Evolutionary conservation across 2,113 vertebrate genomes (phyloP), one percentile per base, ranked within the genome.

Genomic region (Diglossa brunneiventris): DNA sequence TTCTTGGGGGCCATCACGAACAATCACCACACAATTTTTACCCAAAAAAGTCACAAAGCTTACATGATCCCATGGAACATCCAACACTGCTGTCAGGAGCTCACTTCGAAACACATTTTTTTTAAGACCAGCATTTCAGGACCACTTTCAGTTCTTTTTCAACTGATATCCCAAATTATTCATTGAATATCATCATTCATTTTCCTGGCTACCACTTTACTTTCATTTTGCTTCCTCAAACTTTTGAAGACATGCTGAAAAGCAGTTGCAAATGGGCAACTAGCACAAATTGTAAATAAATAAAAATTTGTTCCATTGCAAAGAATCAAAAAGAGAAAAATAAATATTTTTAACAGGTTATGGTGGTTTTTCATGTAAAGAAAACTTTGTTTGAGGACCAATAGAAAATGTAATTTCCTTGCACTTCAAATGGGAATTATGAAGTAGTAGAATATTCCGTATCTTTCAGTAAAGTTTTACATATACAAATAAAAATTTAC

Each of bases 61-160:
- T 26, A 16, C 0, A 0, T 2, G 27, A 61, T 44, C 55, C 52
- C 52, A 42, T 3, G 9, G 33, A 74, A 68, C 10, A n/a, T 16
- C 21, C 15, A 49, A 39, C 39, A 5, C 11, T 23, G 2, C 7
- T 13, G 3, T 55, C 18, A 21, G 8, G 27, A 35, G 5, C 21
- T 31, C n/a, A 12, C 8, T 52, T 42, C 33, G 19, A 80, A 74
- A 76, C 52, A 2, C 7, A 6, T 24, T 5, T 3, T 68, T 41
- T 61, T 13, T 15, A 85, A 73, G 26, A 68, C 27, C 13, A 72
- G 22, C 18, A 26, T 83, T 91, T 53, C 35, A 42, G 46, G 22
- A 55, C 20, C n/a, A 63, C 10, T 55, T 26, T 4, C 18, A 62
- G 28, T 44, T 89, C 39, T 56, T 52, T 53, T 62, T 77, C 77